phyloP scores from a whole-genome alignment of 2,888 invertebrate species.

The Minunthozetes semirufus region DNA sequence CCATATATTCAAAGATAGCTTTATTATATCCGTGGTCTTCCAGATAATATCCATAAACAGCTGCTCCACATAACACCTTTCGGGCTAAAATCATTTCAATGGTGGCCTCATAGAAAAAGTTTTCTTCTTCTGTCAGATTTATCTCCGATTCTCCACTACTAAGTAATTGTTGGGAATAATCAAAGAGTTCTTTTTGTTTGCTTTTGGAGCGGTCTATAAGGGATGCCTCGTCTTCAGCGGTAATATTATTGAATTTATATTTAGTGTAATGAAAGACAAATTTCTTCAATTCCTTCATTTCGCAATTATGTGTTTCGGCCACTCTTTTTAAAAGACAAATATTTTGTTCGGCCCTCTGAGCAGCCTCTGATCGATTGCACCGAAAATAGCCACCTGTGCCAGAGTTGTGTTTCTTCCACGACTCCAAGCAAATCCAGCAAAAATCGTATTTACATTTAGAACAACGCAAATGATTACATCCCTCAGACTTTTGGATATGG shows the following conservation, averaged over 20 bases:
- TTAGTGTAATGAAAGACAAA: conserved; percentile 62
- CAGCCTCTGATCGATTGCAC: conserved; percentile 59
- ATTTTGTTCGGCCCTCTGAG: conserved; percentile 58
- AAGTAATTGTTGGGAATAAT: not conserved
- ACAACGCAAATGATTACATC: conserved; percentile 66
- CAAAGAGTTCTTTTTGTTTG: conserved; percentile 2
- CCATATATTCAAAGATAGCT: conserved; percentile 63
- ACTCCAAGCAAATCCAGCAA: conserved; percentile 65
- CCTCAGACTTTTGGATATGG: conserved; percentile 65
- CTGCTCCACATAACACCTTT: conserved; percentile 59
- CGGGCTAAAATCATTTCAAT: conserved; percentile 59
- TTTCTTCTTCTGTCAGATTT: conserved; percentile 43
- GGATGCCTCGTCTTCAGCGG: conserved; percentile 49
- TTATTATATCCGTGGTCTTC: conserved; percentile 61
- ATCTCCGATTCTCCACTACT: not conserved
- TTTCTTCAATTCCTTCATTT: conserved; percentile 59
- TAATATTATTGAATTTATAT: conserved; percentile 61
- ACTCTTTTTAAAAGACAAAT: conserved; percentile 45
- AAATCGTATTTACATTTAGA: conserved; percentile 66
- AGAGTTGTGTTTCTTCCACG: conserved; percentile 63
- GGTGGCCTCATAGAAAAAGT: conserved; percentile 60
- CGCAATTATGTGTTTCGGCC: conserved; percentile 56
- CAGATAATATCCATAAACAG: conserved; percentile 62
- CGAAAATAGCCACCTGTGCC: conserved; percentile 64
- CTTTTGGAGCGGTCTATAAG: not conserved